These are phyloP conservation scores for Gila robusta DNA, from an alignment of 2,797 vertebrate species.

Conservation along the genomic window DNA sequence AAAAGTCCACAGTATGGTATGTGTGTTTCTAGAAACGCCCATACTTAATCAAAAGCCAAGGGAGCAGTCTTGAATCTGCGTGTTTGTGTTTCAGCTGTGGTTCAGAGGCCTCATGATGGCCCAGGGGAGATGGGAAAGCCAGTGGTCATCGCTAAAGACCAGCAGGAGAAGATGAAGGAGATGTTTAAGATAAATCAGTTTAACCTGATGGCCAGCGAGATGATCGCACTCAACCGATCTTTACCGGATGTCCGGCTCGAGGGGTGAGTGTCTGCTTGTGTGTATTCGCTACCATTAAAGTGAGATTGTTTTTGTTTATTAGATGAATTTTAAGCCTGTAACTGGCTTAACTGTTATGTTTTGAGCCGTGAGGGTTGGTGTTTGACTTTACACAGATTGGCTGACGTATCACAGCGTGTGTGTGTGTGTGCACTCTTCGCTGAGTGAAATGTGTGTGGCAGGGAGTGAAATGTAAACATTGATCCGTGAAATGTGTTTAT, in stretches of 20 bases:
- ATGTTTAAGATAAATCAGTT: constrained; percentile 99
- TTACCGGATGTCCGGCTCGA: constrained; percentile 96
- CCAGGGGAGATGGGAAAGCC: constrained; percentile 98
- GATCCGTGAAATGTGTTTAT: constrained; percentile 84
- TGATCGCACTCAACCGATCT: constrained; percentile 96
- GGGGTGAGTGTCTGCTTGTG: constrained; percentile 84
- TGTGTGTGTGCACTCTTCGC: constrained; percentile 7
- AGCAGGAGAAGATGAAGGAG: constrained; percentile 99
- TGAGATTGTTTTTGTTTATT: neutral
- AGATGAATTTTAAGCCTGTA: neutral
- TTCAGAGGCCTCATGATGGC: constrained; percentile 90
- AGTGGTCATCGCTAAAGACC: constrained; percentile 95
- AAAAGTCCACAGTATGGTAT: neutral
- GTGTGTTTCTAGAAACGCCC: neutral
- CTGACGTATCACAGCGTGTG: neutral
- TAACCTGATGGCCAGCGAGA: constrained; percentile 98
- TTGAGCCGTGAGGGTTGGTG: neutral
- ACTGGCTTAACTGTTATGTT: neutral
- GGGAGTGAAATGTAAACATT: constrained; percentile 75
- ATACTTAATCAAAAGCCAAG: neutral
- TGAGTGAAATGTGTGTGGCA: constrained; percentile 38
- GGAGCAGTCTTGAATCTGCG: constrained; percentile 22
- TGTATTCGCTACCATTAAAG: neutral
- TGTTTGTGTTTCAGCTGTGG: constrained; percentile 76
- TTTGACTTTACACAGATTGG: constrained; percentile 25